Percentiles rank a stretch among this genome's conserved stretches.
These are phyloP conservation scores for Carcina quercana DNA, from an alignment of 2,888 invertebrate species.

Conservation along the genomic window DNA sequence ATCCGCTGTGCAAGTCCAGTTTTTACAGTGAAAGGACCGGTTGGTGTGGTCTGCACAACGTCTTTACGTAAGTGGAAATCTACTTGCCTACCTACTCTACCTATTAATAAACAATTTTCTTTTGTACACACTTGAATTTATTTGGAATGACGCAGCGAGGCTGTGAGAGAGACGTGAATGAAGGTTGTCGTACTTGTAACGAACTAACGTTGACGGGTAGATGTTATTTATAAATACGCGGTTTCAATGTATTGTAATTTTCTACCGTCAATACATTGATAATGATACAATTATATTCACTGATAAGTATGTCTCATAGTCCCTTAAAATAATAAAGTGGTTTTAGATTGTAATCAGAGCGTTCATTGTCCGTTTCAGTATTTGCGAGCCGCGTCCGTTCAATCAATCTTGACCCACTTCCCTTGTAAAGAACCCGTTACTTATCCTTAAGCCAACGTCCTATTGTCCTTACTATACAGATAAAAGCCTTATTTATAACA, in stretches of 20 bases:
- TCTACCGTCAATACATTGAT: too few species aligned
- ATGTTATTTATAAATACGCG: too few species aligned
- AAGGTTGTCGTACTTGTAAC: background rate
- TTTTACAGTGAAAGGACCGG: conserved; percentile 37
- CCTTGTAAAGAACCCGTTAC: conserved; percentile 23
- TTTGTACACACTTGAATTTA: conserved; percentile 8
- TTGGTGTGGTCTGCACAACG: conserved; percentile 16
- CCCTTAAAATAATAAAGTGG: too few species aligned
- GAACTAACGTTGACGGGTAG: background rate
- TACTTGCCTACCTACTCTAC: conserved; percentile 10
- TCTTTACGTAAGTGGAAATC: conserved; percentile 51
- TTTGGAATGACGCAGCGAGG: background rate
- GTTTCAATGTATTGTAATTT: too few species aligned
- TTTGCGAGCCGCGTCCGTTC: conserved; percentile 23
- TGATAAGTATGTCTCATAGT: too few species aligned
- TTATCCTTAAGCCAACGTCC: conserved; percentile 17
- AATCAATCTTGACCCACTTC: conserved; percentile 32
- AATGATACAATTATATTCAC: too few species aligned
- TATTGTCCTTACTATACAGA: too few species aligned
- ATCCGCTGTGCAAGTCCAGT: conserved; percentile 28
- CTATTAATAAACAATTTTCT: conserved; percentile 17
- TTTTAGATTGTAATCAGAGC: too few species aligned
- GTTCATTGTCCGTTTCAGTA: conserved; percentile 24
- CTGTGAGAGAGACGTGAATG: background rate
- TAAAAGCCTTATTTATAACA: too few species aligned